These are phyloP conservation scores for Ephestia elutella DNA, from an alignment of 1,140 invertebrate genomes.

Conservation along the genomic window DNA sequence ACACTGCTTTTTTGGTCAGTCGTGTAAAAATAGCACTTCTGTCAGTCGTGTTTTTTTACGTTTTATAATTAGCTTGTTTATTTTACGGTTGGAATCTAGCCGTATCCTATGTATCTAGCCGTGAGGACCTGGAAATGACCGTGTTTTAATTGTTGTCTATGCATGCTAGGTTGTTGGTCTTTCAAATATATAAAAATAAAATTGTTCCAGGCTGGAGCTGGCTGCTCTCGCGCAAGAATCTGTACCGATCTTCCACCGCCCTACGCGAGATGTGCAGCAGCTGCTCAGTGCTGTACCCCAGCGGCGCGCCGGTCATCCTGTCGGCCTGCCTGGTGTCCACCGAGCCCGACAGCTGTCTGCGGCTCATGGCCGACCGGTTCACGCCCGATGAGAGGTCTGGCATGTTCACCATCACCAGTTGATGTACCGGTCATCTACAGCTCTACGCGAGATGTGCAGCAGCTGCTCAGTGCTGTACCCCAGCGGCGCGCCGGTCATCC, in stretches of 20 bases:
- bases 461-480: slow-evolving; percentile 90
- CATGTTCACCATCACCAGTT: too few relatives aligned
- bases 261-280: slow-evolving; percentile 93
- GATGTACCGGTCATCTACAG: slow-evolving; percentile 90
- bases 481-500: slow-evolving; percentile 88
- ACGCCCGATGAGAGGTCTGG: slow-evolving; percentile 86
- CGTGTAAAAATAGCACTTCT: too few relatives aligned
- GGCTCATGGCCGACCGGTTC: slow-evolving; percentile 96
- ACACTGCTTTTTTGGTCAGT: too few relatives aligned
- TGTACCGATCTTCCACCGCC: slow-evolving; percentile 89
- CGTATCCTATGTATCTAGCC: too few relatives aligned
- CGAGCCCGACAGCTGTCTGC: slow-evolving; percentile 94
- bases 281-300: slow-evolving; percentile 87
- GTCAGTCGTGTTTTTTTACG: too few relatives aligned
- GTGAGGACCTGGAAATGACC: too few relatives aligned
- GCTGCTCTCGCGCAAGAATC: slow-evolving; percentile 92
- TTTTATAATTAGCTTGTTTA: too few relatives aligned
- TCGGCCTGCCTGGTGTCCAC: slow-evolving; percentile 98
- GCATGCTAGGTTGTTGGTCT: too few relatives aligned
- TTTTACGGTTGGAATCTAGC: too few relatives aligned
- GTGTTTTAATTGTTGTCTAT: too few relatives aligned
- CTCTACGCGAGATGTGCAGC: slow-evolving; percentile 91
- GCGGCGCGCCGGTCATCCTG: slow-evolving; percentile 90
- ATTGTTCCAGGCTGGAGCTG: slow-evolving; percentile 87
- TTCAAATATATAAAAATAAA: too few relatives aligned